Conservation (phyloP, 2,888 invertebrate species). For the Isotomurus palustris region DNA sequence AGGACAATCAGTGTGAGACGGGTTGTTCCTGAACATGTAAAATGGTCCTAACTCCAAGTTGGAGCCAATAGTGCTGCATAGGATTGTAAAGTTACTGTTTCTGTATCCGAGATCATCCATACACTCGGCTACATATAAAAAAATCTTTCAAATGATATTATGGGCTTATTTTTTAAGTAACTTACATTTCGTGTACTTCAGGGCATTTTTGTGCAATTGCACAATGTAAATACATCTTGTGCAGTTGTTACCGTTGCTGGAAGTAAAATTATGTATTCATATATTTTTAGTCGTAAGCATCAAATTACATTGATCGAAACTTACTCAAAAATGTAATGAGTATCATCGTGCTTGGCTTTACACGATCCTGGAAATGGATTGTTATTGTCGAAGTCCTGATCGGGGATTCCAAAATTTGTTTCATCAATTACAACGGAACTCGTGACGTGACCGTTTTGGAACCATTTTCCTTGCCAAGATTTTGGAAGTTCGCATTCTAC, state of each 20-base stretch:
- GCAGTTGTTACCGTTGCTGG: slow-evolving; percentile 4
- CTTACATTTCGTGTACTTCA: slow-evolving; percentile 17
- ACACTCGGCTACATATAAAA: too few species aligned
- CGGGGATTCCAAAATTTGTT: not conserved
- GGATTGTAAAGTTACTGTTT: too few species aligned
- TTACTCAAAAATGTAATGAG: too few species aligned
- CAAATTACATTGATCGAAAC: too few species aligned
- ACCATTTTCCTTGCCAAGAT: slow-evolving; percentile 18
- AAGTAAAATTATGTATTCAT: too few species aligned
- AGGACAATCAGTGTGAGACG: slow-evolving; percentile 20
- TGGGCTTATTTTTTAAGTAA: not conserved
- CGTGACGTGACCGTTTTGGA: slow-evolving; percentile 8
- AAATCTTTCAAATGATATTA: not conserved
- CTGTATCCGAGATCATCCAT: too few species aligned
- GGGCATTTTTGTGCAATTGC: slow-evolving; percentile 10
- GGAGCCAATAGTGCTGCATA: too few species aligned
- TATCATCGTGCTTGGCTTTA: too few species aligned
- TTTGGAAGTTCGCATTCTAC: slow-evolving; percentile 13
- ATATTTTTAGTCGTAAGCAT: too few species aligned
- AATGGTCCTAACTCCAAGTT: too few species aligned
- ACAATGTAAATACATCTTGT: slow-evolving; percentile 9
- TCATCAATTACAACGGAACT: not conserved
- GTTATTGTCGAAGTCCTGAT: not conserved
- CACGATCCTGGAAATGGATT: too few species aligned
- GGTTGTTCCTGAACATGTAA: slow-evolving; percentile 12